Conservation (phyloP, 2,888 invertebrate species). For the Lamellibrachia satsuma region DNA sequence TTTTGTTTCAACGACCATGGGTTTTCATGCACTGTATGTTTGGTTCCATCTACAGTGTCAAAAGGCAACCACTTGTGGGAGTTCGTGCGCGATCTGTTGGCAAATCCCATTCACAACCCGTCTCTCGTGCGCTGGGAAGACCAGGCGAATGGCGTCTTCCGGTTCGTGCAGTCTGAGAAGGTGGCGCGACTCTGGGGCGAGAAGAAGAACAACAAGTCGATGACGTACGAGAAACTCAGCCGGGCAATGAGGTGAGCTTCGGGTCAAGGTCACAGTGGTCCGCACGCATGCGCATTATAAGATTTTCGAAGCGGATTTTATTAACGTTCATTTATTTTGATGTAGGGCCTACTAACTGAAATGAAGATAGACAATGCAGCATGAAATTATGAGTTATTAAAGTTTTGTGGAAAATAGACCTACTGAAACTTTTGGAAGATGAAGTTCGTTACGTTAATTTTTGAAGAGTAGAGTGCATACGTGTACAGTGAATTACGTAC, state of each 20-base stretch:
- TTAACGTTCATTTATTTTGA: no score
- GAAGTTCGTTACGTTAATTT: no score
- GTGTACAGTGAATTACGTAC: no score
- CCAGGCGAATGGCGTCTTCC: conserved; percentile 82
- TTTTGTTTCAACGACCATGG: not conserved
- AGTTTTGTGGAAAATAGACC: no score
- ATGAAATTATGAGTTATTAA: not conserved
- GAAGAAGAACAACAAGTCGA: conserved; percentile 84
- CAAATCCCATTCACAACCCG: conserved; percentile 80
- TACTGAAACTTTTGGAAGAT: no score
- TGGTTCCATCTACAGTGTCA: not conserved
- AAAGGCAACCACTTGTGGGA: conserved; percentile 75
- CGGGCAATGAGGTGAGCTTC: conserved; percentile 77
- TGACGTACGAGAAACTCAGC: conserved; percentile 93
- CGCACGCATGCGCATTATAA: not conserved
- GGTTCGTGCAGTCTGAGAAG: conserved; percentile 86
- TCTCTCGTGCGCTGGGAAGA: conserved; percentile 89
- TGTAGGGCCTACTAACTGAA: no score
- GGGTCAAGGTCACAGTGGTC: not conserved
- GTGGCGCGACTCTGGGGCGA: conserved; percentile 89
- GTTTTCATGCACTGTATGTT: not conserved
- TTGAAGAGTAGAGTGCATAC: no score
- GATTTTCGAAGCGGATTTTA: no score
- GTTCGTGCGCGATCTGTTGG: conserved; percentile 83
- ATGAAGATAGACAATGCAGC: not conserved